A percentile compares a stretch with the other conserved stretches of the same genome.
phyloP scores from a whole-genome alignment of 2,797 vertebrate species.

The Microhierax caerulescens region DNA sequence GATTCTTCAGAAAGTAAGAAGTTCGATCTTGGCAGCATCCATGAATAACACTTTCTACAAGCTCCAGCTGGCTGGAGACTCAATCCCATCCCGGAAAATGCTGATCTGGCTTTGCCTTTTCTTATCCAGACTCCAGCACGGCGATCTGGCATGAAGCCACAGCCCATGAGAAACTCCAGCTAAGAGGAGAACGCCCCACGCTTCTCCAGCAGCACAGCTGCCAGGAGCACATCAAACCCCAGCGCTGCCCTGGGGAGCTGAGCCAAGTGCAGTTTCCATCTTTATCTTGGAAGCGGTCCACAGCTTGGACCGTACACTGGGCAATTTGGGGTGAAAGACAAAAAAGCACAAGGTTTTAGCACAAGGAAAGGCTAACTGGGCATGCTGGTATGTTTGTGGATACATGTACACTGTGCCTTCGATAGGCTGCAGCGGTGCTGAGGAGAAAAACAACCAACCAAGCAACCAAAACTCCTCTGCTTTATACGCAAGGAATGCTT shows the following conservation, averaged over 20 bases:
- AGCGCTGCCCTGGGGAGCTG: neutral
- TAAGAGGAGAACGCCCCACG: neutral
- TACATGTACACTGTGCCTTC: neutral
- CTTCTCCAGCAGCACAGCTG: neutral
- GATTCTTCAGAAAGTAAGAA: neutral
- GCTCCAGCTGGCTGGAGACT: neutral
- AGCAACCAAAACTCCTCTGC: neutral
- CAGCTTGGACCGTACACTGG: neutral
- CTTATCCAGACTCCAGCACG: neutral
- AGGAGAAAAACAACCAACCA: neutral
- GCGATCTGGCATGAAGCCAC: neutral
- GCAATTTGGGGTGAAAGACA: neutral
- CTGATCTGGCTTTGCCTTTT: neutral
- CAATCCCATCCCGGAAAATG: neutral
- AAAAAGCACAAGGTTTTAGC: neutral
- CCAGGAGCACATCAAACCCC: neutral
- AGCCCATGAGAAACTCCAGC: neutral
- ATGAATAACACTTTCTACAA: neutral
- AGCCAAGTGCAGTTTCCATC: neutral
- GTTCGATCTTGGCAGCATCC: neutral
- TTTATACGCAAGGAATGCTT: neutral
- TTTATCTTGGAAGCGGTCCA: neutral
- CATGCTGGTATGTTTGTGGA: neutral
- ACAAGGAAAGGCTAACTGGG: neutral
- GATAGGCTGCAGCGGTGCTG: neutral